Evolutionary conservation across 2,797 vertebrate genomes (phyloP), one percentile per base, ranked within the genome.

Genomic region (Cygnus olor): DNA sequence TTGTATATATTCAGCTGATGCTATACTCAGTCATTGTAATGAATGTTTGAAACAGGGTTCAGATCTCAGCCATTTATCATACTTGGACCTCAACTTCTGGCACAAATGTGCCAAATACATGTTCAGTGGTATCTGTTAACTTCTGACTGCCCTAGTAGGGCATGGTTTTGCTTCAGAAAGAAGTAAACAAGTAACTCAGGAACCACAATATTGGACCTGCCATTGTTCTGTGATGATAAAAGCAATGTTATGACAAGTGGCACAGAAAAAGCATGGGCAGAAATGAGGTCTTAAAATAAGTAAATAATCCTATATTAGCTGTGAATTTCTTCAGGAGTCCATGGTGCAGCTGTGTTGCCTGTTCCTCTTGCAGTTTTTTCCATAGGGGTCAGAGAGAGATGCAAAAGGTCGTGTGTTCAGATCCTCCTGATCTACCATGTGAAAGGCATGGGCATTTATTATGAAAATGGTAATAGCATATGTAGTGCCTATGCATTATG

Each of bases 41-140:
- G 44, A 73, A 15, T 60, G 28, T 79, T 93, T 87, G 66, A 88
- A 95, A 56, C 9, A n/a, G 10, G 7, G 42, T 40, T 83, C 65
- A 80, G 60, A 66, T 89, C 27, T 86, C 63, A 47, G 17, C 63
- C 69, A 18, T 47, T 91, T 56, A 73, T 65, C n/a, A 15, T 6
- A 17, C 38, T 90, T 96, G 90, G 49, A 69, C 92, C 77, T 89
- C 51, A 89, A 47, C 47, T 87, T 94, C 2, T 45, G 65, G 11
- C 38, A 25, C 21, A 45, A 68, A 49, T 61, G 28, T 87, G 44
- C 64, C 63, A 87, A 85, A 54, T 78, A 45, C 15, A 13, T 47
- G 6, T 27, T 83, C 27, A 32, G 28, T 79, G 40, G 6, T 73
- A 76, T 65, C 45, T 64, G 24, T 53, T 90, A 74, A 65, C 5